Evolutionary conservation across 2,113 vertebrate genomes (phyloP), one percentile per base, ranked within the genome.

Genomic region (Nicator chloris): DNA sequence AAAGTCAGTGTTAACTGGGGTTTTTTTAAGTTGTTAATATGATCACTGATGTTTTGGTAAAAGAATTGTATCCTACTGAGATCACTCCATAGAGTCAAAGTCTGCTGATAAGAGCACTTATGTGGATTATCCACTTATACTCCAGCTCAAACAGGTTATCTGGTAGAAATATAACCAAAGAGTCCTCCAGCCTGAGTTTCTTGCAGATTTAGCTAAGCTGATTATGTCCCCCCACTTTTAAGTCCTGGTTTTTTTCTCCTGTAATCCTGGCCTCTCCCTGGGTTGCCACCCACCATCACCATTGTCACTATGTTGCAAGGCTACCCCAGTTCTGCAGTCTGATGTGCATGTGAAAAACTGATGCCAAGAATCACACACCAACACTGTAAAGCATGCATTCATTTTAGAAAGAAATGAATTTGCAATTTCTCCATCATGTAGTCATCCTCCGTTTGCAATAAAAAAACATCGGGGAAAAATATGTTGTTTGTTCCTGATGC

Each of bases 71-170:
- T 80, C 95, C 88, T 89, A 76, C 71, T 92, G 92, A 96, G 86
- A 97, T 95, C 61, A 82, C 56, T 93, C 53, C 33, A 90, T 69
- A 92, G 31, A 95, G 77, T 80, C 89, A 95, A 81, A 95, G 92
- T 69, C 18, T 94, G 96, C 90, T 96, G 89, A 95, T 97, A 97
- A 97, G 82, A 96, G 47, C 44, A 92, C 75, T 96, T 97, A 93
- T 61, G 82, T 92, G 88, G 84, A 94, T 97, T 97, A 97, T 97
- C 82, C 88, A 97, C 97, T 97, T 96, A 93, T 86, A 50, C 31
- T 94, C 49, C 77, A 96, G 44, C 84, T 96, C 86, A 96, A 92
- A 96, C 80, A 96, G 75, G 80, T 95, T 96, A 97, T 96, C 86
- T 95, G 93, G 60, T 20, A 92, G 79, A 81, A 95, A 97, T 87